Base-by-base conservation (phyloP, 2,888 invertebrate species). In the Orthonevra nobilis region DNA sequence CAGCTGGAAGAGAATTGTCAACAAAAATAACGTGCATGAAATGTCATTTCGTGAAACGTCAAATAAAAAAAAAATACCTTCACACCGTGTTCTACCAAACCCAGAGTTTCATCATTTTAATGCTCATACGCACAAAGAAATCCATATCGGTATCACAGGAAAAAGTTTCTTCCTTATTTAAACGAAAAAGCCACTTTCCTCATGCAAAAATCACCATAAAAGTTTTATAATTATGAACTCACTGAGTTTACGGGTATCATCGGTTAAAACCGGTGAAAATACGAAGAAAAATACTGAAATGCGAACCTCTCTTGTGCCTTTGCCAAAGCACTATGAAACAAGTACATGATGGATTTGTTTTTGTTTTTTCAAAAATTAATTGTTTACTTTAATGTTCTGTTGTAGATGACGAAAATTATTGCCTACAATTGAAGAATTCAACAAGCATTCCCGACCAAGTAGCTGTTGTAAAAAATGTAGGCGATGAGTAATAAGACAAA, bases 231-330 rank as follows among this genome's bases (percentile, higher is more conserved):
- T n/a, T n/a, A 86, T 86, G 86, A 85, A 85, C 73, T 83, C 86
- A 0, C 72, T 85, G 58, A 85, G 82, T 81, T 70, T 85, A 32
- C 82, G 85, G 5, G 83, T 85, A 7, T 84, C 85, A 4, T 82
- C 85, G 0, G 84, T 84, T 0, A 86, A 85, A 73, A 81, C 84
- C 15, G 83, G 83, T 7, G 85, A 85, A 66, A 84, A 83, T 81
- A 64, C 84, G 0, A 84, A 82, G 54, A 86, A 84, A 74, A 85
- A 84, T 74, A 82, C 85, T 1, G 85, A 85, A 81, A 83, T 85
- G 75, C 82, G 85, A 10, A 82, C 83, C 1, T 56, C 83, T 0
- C 48, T 84, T 12, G 81, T 84, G n/a, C 6, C 40, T 15, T 63
- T 85, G 54, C 85, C 85, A 26, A 81, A 83, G 36, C 75, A 81